These are phyloP conservation scores for Pelodiscus sinensis DNA, from an alignment of 2,113 vertebrate genomes.

Conservation along the genomic window DNA sequence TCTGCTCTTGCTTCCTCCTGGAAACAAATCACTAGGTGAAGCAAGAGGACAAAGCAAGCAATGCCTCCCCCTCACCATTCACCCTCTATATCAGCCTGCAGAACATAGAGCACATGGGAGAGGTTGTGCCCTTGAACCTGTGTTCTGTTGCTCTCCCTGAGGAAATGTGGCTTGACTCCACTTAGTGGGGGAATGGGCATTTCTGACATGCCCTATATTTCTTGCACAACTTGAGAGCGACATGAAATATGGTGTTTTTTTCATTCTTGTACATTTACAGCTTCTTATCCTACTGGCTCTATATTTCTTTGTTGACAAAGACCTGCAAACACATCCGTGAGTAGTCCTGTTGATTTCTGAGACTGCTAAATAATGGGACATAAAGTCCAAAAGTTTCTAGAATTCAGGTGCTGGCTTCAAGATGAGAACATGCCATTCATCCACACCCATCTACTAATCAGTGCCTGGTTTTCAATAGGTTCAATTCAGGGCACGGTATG, in stretches of 20 bases:
- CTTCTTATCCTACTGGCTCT: not conserved
- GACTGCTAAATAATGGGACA: accelerated
- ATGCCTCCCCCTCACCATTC: not conserved
- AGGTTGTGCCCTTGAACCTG: not conserved
- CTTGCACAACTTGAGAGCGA: not conserved
- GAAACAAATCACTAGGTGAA: not conserved
- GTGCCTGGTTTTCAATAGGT: not conserved
- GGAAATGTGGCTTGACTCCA: not conserved
- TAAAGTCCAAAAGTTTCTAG: not conserved
- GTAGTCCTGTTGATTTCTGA: not conserved
- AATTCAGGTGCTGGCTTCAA: not conserved
- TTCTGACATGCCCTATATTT: not conserved
- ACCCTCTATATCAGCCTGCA: not conserved
- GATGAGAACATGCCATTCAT: not conserved
- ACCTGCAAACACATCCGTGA: not conserved
- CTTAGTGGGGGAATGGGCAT: not conserved
- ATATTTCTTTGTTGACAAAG: not conserved
- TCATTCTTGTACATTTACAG: not conserved
- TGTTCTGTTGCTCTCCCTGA: not conserved
- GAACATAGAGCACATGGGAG: not conserved
- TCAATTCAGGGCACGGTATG: not conserved
- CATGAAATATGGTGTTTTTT: not conserved
- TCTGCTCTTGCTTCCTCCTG: not conserved
- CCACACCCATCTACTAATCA: not conserved
- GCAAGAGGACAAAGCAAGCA: not conserved